Evolutionary conservation across 2,888 invertebrate genomes (phyloP), one percentile per base, ranked within the genome.

Genomic region (Drosophila ezoana): DNA sequence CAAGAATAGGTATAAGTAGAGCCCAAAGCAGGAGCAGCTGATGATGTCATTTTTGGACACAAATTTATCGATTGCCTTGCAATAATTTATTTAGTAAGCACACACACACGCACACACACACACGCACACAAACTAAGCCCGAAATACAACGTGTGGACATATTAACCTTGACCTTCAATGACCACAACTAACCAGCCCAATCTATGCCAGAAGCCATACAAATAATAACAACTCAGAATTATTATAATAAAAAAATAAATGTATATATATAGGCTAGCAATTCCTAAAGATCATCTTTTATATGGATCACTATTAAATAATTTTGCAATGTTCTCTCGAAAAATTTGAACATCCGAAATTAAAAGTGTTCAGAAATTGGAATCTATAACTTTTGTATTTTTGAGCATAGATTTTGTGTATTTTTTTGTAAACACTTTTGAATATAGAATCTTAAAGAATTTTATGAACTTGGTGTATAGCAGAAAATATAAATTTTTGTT

Each of bases 71-170:
- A 85, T 85, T 80, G 61, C 59, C 64, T 68, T 75, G 73, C 79
- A 78, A 86, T 88, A 86, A 85, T 79, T 87, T 78, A 89, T 87
- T 81, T 73, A 64, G 63, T 65, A 83, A 72, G 64, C 9, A 14
- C 38, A 58, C 18, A 44, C 51, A 54, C 28, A 37, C 33, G 14
- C 23, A 53, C 13, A 35, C 14, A 33, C 4, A 40, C 43, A 53
- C 13, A 28, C 18, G 28, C 38, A 41, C 2, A 13, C 45, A 53
- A 23, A 43, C 59, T 62, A 63, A 57, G 59, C 62, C 59, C 56
- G 51, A 61, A 65, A 58, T 63, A 45, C 53, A 69, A 65, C 64
- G 47, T 66, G 40, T 44, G 52, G 28, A 37, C 62, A 59, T 49
- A 67, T 65, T 79, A 77, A 87, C 85, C 89, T 85, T 85, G 85